Evolutionary conservation across 2,113 vertebrate genomes (phyloP), one percentile per base, ranked within the genome.

Genomic region (Lophotis ruficrista): DNA sequence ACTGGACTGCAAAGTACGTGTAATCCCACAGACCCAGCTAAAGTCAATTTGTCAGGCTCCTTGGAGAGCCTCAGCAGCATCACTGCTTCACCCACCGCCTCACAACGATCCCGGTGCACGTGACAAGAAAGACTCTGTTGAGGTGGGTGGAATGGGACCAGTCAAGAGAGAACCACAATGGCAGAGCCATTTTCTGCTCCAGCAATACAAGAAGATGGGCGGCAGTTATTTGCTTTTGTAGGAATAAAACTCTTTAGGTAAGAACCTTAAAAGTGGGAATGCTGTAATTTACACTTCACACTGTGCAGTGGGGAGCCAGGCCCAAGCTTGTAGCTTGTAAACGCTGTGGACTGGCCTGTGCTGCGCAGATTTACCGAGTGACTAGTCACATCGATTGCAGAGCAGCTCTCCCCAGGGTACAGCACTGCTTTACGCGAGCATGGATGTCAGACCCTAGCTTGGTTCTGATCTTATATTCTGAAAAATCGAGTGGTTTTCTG

Each of bases 181-280:
- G 47, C 77, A 78, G 51, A 89, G 60, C 28, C 18, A 38, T 95
- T 95, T 94, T 81, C 84, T 95, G 90, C 77, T 93, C 72, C 81
- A 89, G 73, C 69, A 91, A 6, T 78, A 62, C 69, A 71, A 57
- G 75, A 38, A 50, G 77, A 75, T 38, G 47, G 35, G 53, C 60
- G 28, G 7, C 45, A 53, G 76, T 18, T 86, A 72, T 57, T 80
- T 91, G 86, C 1, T 2, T 58, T 87, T 78, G 89, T 28, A 47
- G 90, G 47, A 84, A 56, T 82, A 93, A 91, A 91, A 58, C 56
- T 82, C 82, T 90, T 82, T 31, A 84, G 57, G 69, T 70, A 75
- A 87, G 56, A 38, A 47, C 60, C 69, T 79, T 60, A 54, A 60
- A 89, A 90, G 70, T 33, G 75, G 73, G 84, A 58, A 87, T 87